These are phyloP conservation scores for Capitulum mitella DNA, from an alignment of 2,888 invertebrate species.

Conservation along the genomic window DNA sequence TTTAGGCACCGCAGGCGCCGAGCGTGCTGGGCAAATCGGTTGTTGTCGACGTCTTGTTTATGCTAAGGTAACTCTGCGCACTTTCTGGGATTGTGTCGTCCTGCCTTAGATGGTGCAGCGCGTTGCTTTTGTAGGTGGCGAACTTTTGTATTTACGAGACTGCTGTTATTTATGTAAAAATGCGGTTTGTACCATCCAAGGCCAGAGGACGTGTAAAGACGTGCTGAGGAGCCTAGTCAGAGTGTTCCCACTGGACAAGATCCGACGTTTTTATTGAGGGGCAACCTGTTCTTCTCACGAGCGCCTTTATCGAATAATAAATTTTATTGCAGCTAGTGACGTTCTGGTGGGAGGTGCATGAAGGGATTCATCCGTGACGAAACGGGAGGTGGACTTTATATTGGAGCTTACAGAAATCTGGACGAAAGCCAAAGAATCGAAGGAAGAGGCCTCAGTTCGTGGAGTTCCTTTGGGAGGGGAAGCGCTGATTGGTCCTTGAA, in stretches of 20 bases:
- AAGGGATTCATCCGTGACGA: too few species aligned
- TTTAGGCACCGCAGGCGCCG: constrained; percentile 2
- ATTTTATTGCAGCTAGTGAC: constrained; percentile 24
- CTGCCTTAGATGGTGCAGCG: constrained; percentile 2
- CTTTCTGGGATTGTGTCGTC: neutral
- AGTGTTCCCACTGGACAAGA: neutral
- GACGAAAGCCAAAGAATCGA: too few species aligned
- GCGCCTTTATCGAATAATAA: constrained; percentile 24
- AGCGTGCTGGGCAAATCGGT: neutral
- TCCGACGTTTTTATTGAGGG: constrained; percentile 15
- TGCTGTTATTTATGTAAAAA: constrained; percentile 22
- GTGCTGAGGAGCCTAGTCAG: neutral
- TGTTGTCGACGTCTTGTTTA: constrained; percentile 14
- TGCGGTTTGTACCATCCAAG: neutral
- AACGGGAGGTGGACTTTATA: too few species aligned
- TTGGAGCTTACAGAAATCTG: too few species aligned
- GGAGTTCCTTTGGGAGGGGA: too few species aligned
- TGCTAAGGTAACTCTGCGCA: neutral
- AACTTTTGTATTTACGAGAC: constrained; percentile 22
- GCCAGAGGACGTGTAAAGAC: neutral
- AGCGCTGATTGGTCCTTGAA: too few species aligned
- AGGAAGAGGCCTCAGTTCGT: too few species aligned
- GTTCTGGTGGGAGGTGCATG: neutral
- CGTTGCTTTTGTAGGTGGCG: constrained; percentile 2
- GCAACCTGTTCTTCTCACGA: neutral